A percentile compares a stretch with the other conserved stretches of the same genome.
These are phyloP conservation scores for Pogona vitticeps DNA, from an alignment of 2,113 vertebrate genomes.

Conservation along the genomic window DNA sequence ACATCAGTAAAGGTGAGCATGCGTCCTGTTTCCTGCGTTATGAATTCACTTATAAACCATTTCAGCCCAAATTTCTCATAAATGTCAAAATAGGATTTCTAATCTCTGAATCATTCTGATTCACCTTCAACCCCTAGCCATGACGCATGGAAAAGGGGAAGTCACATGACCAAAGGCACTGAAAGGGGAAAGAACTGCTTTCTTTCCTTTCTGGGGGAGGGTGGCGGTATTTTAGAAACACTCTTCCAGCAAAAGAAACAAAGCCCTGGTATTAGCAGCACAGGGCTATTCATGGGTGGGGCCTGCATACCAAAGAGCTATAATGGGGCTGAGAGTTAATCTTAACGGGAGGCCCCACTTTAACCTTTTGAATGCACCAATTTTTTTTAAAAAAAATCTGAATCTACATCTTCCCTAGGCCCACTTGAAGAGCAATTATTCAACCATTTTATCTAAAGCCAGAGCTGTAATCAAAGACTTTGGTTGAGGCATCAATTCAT, in stretches of 20 bases:
- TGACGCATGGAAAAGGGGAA: conserved; percentile 76
- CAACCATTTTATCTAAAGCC: conserved; percentile 55
- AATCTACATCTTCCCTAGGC: conserved; percentile 48
- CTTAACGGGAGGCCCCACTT: conserved; percentile 78
- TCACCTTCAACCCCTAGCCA: conserved; percentile 76
- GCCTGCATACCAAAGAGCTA: conserved; percentile 81
- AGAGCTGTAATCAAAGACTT: conserved; percentile 43
- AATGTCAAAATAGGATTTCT: conserved; percentile 53
- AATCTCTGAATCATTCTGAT: conserved; percentile 69
- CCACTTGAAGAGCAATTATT: conserved; percentile 36
- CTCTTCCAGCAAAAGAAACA: conserved; percentile 81
- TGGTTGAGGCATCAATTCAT: conserved; percentile 31
- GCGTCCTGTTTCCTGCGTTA: neutral
- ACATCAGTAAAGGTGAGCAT: conserved; percentile 11
- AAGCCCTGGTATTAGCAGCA: conserved; percentile 82
- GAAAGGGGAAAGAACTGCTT: conserved; percentile 70
- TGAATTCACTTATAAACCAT: conserved; percentile 21
- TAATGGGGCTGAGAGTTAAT: conserved; percentile 81
- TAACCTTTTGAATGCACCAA: conserved; percentile 74
- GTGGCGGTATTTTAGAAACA: conserved; percentile 45
- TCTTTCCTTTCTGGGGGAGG: conserved; percentile 72
- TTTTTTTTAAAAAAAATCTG: conserved; percentile 33
- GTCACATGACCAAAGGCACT: conserved; percentile 79
- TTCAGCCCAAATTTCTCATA: conserved; percentile 35
- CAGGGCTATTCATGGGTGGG: conserved; percentile 78